Conservation (phyloP, 2,888 invertebrate species). For the Prosapia bicincta region DNA sequence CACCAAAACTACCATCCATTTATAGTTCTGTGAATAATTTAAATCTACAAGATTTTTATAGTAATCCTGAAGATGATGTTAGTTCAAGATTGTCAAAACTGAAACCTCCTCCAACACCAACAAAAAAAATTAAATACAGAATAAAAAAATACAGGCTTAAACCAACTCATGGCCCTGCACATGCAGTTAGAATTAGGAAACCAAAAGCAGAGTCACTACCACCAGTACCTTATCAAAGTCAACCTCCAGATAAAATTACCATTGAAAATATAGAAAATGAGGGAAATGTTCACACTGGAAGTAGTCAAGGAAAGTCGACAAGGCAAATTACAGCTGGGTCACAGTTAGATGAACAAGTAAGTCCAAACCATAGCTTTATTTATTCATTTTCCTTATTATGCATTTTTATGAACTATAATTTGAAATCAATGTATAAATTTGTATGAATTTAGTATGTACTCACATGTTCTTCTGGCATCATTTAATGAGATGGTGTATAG, state of each 20-base stretch:
- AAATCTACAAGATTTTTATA: neutral
- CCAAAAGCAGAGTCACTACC: neutral
- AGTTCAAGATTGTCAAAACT: conserved; percentile 4
- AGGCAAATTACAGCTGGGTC: neutral
- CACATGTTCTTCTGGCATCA: no score
- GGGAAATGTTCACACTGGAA: neutral
- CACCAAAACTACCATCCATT: conserved; percentile 33
- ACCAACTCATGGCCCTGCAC: neutral
- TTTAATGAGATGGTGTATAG: no score
- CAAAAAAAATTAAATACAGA: conserved; percentile 10
- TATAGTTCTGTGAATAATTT: conserved; percentile 12
- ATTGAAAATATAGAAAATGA: neutral
- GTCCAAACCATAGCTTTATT: no score
- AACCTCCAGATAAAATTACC: neutral
- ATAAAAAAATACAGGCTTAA: conserved; percentile 9
- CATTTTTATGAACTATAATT: no score
- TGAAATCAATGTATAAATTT: no score
- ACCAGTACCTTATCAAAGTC: neutral
- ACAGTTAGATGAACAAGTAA: conserved; percentile 25
- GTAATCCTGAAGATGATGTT: neutral
- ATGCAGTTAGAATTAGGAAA: neutral
- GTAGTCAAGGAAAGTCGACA: neutral
- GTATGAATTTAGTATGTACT: no score
- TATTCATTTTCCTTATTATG: no score
- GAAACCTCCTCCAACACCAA: conserved; percentile 16